Base-by-base conservation (phyloP, 2,797 vertebrate species). In the Furcifer pardalis region DNA sequence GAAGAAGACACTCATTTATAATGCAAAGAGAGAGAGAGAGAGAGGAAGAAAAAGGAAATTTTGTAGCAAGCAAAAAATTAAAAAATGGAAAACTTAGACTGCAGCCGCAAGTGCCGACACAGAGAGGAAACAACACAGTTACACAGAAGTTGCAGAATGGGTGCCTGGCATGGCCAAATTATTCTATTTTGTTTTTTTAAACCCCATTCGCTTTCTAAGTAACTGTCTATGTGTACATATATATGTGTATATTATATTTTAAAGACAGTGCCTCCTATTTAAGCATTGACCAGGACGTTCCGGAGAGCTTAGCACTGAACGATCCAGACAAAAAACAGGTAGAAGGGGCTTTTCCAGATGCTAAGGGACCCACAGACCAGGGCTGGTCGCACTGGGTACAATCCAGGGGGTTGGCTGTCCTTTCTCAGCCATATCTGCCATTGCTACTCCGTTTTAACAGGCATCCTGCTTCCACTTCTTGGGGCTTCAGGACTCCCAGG, bases 1-100 rank as follows among this genome's bases (percentile, higher is more conserved):
- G 98, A 99, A 91, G 98, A 99, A 94, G 99, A 99, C 94, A 99
- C 99, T 0, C 99, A 99, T 95, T 97, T 99, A 96, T 99, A 97
- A 87, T 10, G 17, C 79, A 21, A 27, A 23, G 23, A 74, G 72
- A 83, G 35, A 52, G 19, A 49, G 42, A 62, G 15, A 49, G 15
- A 56, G 5, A 7, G 21, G 23, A 32, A 60, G n/a, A n/a, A 35
- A 63, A 23, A 42, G 32, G 25, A 8, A 27, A 77, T 52, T 35
- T 63, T 84, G 1, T 0, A 75, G n/a, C 49, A 56, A 87, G 78
- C 9, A 46, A 72, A 68, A 86, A n/a, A 35, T 56, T n/a, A 8
- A 27, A 52, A 56, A 0, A 91, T 44, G 80, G 66, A 49, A 68
- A 60, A 82, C 65, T 77, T 40, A 37, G 27, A 0, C 27, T 25